These are phyloP conservation scores for Paelopatides confundens DNA, from an alignment of 53 echinoderm and acorn worm genomes.

Conservation along the genomic window DNA sequence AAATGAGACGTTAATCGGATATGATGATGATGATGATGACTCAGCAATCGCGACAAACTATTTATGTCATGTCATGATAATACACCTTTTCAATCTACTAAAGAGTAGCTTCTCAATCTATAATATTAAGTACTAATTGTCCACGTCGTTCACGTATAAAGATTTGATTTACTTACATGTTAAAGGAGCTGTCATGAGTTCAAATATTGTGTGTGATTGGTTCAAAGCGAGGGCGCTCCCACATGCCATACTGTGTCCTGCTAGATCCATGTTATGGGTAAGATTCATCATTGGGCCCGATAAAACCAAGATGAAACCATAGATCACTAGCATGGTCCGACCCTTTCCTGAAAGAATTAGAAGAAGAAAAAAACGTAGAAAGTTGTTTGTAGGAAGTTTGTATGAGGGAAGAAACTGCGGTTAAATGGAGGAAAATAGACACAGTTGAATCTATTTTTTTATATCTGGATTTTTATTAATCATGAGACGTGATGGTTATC, in stretches of 20 bases:
- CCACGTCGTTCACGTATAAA: too few relatives aligned
- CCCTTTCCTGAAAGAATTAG: conserved; percentile 73
- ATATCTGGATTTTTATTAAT: background rate
- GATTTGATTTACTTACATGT: conserved; percentile 60
- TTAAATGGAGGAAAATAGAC: too few relatives aligned
- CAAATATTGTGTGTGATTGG: conserved; percentile 78
- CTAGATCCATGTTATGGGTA: conserved; percentile 84
- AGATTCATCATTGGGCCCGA: conserved; percentile 91
- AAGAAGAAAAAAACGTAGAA: background rate
- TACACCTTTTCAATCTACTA: too few relatives aligned
- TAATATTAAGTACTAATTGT: too few relatives aligned
- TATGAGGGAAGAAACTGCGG: too few relatives aligned
- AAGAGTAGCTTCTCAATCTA: too few relatives aligned
- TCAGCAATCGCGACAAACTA: too few relatives aligned
- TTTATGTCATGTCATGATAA: too few relatives aligned
- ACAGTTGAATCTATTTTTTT: too few relatives aligned
- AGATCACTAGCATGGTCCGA: conserved; percentile 83
- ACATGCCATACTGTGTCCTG: conserved; percentile 81
- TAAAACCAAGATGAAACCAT: conserved; percentile 81
- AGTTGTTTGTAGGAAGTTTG: too few relatives aligned
- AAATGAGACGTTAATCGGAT: too few relatives aligned
- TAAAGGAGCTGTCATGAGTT: conserved; percentile 83
- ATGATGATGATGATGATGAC: too few relatives aligned
- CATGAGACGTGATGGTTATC: background rate
- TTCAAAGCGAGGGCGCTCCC: conserved; percentile 88